These are phyloP conservation scores for Eilema sororculum DNA, from an alignment of 2,888 invertebrate species.

Conservation along the genomic window DNA sequence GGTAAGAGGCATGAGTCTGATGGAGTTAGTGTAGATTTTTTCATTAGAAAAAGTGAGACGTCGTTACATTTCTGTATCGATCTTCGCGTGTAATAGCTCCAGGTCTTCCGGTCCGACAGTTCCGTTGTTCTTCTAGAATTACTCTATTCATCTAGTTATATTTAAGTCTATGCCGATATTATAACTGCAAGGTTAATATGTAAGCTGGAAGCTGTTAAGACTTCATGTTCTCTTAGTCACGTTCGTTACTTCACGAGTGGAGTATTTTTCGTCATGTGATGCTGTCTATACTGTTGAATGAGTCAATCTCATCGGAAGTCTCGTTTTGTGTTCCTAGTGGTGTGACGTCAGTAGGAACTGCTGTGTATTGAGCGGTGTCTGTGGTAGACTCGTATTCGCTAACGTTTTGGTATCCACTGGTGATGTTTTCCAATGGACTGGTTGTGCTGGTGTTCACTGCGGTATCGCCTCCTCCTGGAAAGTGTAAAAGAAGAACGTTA, in stretches of 20 bases:
- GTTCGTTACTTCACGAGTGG: constrained; percentile 26
- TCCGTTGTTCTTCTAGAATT: neutral
- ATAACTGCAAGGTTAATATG: constrained; percentile 10
- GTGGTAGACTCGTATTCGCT: constrained; percentile 35
- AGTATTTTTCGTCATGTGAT: constrained; percentile 61
- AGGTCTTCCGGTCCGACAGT: neutral
- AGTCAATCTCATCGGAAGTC: constrained; percentile 32
- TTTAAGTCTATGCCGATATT: constrained; percentile 22
- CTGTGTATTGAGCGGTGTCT: constrained; percentile 29
- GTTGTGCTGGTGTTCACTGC: constrained; percentile 68
- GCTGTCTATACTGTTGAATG: constrained; percentile 46
- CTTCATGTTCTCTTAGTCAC: constrained; percentile 31
- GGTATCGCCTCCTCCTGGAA: constrained; percentile 83
- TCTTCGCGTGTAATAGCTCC: no score
- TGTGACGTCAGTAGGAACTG: constrained; percentile 23
- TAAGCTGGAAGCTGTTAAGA: constrained; percentile 21
- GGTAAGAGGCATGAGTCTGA: no score
- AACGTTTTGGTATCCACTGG: constrained; percentile 49
- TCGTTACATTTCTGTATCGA: no score
- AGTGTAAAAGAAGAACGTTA: constrained; percentile 27
- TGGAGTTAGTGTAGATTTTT: no score
- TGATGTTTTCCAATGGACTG: constrained; percentile 52
- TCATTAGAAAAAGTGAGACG: no score
- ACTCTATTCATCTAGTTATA: constrained; percentile 13
- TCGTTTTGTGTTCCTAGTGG: constrained; percentile 23